Evolutionary conservation across 2,113 vertebrate genomes (phyloP).

Genomic region (Cochlearius cochlearius): DNA sequence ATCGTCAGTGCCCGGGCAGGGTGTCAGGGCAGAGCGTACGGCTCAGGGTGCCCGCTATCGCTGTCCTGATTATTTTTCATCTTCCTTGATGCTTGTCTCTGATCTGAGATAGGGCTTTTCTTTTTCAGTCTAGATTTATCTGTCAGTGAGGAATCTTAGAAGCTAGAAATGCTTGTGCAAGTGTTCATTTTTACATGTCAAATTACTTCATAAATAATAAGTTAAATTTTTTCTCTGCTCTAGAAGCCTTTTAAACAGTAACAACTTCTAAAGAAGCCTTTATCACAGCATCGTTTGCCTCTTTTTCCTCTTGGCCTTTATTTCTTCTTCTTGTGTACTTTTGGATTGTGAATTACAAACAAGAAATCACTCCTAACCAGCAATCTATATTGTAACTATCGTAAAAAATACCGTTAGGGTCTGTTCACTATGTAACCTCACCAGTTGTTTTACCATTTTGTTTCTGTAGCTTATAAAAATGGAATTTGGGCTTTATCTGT

Average conservation of each 20-base stretch:
- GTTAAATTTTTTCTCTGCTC: not conserved
- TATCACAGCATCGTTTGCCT: not conserved
- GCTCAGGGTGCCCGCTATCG: not conserved
- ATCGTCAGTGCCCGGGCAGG: accelerated
- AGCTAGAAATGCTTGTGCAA: not conserved
- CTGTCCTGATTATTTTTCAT: not conserved
- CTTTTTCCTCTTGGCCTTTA: not conserved
- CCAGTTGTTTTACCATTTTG: not conserved
- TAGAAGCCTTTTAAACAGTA: not conserved
- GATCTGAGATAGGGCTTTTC: not conserved
- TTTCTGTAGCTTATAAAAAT: not conserved
- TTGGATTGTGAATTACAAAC: not conserved
- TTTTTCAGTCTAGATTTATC: not conserved
- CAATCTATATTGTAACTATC: not conserved
- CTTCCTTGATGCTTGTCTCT: not conserved
- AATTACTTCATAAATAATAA: not conserved
- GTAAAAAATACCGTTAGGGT: not conserved
- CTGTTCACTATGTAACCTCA: not conserved
- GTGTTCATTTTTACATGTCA: not conserved
- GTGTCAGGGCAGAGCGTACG: accelerated
- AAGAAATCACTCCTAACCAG: not conserved
- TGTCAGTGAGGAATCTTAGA: not conserved
- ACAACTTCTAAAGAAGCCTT: not conserved
- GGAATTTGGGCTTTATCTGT: not conserved
- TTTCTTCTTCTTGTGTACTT: not conserved